Base-by-base conservation (phyloP, 1,140 invertebrate genomes). In the Metopolophium dirhodum region DNA sequence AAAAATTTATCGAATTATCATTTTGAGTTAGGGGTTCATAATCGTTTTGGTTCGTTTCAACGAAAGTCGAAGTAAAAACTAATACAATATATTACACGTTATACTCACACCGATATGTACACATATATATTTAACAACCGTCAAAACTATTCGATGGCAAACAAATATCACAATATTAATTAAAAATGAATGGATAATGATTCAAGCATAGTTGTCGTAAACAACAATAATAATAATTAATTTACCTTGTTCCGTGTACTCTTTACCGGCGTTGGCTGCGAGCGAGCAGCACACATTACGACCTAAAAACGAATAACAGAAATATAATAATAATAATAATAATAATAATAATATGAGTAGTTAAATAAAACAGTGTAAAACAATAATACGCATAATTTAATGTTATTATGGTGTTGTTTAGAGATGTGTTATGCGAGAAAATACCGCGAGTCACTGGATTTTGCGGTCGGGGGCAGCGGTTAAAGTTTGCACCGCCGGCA, bases 241-340 rank as follows among this genome's bases (percentile, higher is more conserved):
- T 77, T 61, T 47, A 90, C 89, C 89, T 90, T 68, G 54, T 90
- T 90, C 89, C 54, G 41, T 41, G 26, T 90, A 35, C 8, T 30
- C 54, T 41, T 45, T 35, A 18, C 3, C 83, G 8, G 23, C 37
- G 9, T 20, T 11, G 23, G 26, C 54, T 0, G 7, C 37, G 18
- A 61, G 7, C 23, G 89, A 61, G 11, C 23, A 30, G 14, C 4
- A 14, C 0, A 30, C 41, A 86, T 90, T 20, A n/a, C 26, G 41
- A 90, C 89, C 89, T 90, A 41, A n/a, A 90, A 90, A 90, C 20
- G 37, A 90, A 90, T 45, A 90, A 22, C 41, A 86, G 11, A 68
- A 61, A 90, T 68, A 7, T 30, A 68, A 89, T 37, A 54, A 37
- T 37, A 49, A 30, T 8, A 49, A 26, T 37, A 49, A 45, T 8